phyloP scores from a whole-genome alignment of 2,113 vertebrate species.

The Burhinus oedicnemus region DNA sequence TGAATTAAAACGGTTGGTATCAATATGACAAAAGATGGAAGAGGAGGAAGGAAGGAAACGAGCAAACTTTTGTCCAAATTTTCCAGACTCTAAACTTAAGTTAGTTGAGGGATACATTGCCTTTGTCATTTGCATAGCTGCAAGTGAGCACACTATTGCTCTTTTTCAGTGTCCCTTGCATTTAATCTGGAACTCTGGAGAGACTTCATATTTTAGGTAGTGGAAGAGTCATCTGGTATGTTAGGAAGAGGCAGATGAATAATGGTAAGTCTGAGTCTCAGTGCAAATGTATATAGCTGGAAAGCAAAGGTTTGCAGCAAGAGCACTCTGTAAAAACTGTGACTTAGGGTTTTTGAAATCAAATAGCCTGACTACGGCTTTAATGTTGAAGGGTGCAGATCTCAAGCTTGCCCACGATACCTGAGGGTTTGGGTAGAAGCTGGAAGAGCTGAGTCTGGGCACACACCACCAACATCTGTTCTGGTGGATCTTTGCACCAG shows the following conservation, averaged over 20 bases:
- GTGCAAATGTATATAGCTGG: neutral
- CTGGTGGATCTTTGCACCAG: neutral
- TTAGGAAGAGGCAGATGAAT: neutral
- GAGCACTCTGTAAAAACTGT: neutral
- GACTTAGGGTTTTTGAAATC: neutral
- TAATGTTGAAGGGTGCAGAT: neutral
- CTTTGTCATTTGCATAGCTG: neutral
- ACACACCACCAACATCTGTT: neutral
- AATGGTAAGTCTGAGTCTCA: neutral
- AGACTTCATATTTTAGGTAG: neutral
- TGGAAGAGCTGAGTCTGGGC: neutral
- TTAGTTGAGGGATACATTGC: neutral
- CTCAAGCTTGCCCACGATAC: neutral
- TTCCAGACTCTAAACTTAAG: neutral
- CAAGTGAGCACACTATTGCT: neutral
- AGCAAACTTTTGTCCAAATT: neutral
- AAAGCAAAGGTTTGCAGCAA: neutral
- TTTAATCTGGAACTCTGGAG: neutral
- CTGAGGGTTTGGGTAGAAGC: neutral
- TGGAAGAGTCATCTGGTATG: neutral
- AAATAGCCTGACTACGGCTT: neutral
- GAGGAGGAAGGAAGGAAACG: neutral
- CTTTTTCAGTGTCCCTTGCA: neutral
- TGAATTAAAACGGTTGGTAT: neutral
- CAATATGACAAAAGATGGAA: neutral